These are phyloP conservation scores for Argyrosomus japonicus DNA, from an alignment of 2,113 vertebrate species.

Conservation along the genomic window DNA sequence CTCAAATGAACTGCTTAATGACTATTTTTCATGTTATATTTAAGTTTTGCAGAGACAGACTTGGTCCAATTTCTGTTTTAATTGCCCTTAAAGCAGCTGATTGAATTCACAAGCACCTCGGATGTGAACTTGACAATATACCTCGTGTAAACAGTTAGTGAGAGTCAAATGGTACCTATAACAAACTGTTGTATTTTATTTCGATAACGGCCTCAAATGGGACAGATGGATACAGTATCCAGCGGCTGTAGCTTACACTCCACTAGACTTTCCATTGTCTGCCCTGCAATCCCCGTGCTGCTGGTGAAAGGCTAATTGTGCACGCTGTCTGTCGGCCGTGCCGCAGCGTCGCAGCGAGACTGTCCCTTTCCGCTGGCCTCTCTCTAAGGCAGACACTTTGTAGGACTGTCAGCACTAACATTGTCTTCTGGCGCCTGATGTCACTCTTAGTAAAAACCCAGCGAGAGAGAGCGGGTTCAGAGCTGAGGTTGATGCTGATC, in stretches of 20 bases:
- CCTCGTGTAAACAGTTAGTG: background rate
- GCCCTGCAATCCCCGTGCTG: conserved; percentile 25
- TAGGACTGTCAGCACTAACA: conserved; percentile 82
- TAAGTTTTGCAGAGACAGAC: background rate
- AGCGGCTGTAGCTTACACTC: conserved; percentile 13
- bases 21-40: background rate
- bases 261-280: conserved; percentile 50
- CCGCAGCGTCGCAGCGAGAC: conserved; percentile 26
- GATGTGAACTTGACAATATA: background rate
- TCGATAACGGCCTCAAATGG: background rate
- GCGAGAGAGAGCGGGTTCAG: conserved; percentile 35
- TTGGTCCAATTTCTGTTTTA: background rate
- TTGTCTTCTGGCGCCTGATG: conserved; percentile 80
- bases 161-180: background rate
- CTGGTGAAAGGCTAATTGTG: conserved; percentile 66
- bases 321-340: conserved; percentile 21
- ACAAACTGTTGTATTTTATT: background rate
- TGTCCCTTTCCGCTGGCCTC: conserved; percentile 71
- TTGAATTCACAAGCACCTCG: background rate
- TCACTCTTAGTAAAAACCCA: conserved; percentile 74
- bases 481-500: conserved; percentile 50
- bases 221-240: conserved; percentile 24
- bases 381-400: conserved; percentile 63
- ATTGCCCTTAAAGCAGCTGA: background rate
- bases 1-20: background rate